Percentiles rank a stretch among this genome's conserved stretches.
phyloP scores from a whole-genome alignment of 2,797 vertebrate genomes.

The Hippopotamyrus pictus region DNA sequence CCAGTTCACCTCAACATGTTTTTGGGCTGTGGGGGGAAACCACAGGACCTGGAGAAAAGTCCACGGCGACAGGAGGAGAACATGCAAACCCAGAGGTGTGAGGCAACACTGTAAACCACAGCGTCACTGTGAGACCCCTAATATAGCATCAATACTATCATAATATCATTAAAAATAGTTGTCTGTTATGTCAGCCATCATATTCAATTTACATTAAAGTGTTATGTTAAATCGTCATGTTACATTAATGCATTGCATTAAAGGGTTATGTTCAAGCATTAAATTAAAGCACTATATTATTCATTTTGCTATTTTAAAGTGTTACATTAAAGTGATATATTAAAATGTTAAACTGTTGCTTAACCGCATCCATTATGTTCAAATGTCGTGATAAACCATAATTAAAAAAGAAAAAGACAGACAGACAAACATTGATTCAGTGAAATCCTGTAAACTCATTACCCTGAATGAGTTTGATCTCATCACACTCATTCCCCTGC shows the following conservation, averaged over 20 bases:
- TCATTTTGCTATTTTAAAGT: not conserved
- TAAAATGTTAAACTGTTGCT: not conserved
- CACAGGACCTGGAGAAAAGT: not conserved
- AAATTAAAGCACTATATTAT: not conserved
- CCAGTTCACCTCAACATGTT: not conserved
- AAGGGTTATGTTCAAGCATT: not conserved
- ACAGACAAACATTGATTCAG: not conserved
- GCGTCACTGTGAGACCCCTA: not conserved
- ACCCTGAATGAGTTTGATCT: not conserved
- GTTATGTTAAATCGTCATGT: not conserved
- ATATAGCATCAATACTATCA: not conserved
- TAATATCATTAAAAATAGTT: not conserved
- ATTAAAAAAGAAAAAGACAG: not conserved
- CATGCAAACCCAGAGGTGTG: not conserved
- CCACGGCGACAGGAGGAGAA: not conserved
- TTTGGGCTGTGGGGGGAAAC: not conserved
- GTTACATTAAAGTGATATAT: not conserved
- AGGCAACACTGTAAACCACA: not conserved
- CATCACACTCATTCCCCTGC: not conserved
- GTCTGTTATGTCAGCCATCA: not conserved
- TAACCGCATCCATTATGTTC: not conserved
- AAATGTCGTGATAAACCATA: not conserved
- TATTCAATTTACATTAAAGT: not conserved
- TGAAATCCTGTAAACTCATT: not conserved
- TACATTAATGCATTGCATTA: not conserved